Percentiles rank a stretch among this genome's conserved stretches.
phyloP scores from a whole-genome alignment of 2,888 invertebrate genomes.

The Andrena camellia region DNA sequence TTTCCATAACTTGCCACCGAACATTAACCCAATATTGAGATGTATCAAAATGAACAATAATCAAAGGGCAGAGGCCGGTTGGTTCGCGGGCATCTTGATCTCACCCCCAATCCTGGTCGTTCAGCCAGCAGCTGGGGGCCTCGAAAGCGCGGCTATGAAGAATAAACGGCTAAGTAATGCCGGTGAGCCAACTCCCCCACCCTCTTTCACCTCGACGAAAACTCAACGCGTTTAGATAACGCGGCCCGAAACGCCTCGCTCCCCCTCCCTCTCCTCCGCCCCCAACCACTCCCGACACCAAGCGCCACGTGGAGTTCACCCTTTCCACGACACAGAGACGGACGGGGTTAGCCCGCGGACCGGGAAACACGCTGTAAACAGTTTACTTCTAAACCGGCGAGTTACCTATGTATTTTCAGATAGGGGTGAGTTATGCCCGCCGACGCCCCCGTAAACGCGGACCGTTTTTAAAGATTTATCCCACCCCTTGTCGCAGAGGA shows the following conservation, averaged over 20 bases:
- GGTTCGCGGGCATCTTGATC: slow-evolving; percentile 77
- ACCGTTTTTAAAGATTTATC: slow-evolving; percentile 84
- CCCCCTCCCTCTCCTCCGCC: neutral
- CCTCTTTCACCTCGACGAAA: slow-evolving; percentile 68
- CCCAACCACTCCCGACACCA: slow-evolving; percentile 50
- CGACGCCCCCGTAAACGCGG: slow-evolving; percentile 70
- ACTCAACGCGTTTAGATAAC: slow-evolving; percentile 82
- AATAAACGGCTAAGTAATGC: slow-evolving; percentile 74
- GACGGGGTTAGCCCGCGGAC: slow-evolving; percentile 57
- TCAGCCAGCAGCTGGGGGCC: slow-evolving; percentile 47
- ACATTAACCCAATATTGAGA: too few relatives aligned
- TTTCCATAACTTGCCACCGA: too few relatives aligned
- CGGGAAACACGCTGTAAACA: slow-evolving; percentile 80
- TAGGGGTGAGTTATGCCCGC: slow-evolving; percentile 82
- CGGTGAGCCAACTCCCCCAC: slow-evolving; percentile 40
- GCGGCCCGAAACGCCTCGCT: slow-evolving; percentile 65
- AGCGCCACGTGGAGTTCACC: slow-evolving; percentile 73
- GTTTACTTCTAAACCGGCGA: slow-evolving; percentile 80
- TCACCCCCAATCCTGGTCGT: slow-evolving; percentile 61
- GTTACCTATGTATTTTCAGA: slow-evolving; percentile 83
- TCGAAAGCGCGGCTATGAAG: slow-evolving; percentile 69
- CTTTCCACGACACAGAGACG: slow-evolving; percentile 61
- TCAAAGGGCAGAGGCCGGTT: too few relatives aligned
- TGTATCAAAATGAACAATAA: too few relatives aligned
- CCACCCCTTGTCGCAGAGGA: slow-evolving; percentile 60